A percentile compares a stretch with the other conserved stretches of the same genome.
These are phyloP conservation scores for Drosophila sechellia DNA, from an alignment of 1,140 invertebrate genomes.

Conservation along the genomic window DNA sequence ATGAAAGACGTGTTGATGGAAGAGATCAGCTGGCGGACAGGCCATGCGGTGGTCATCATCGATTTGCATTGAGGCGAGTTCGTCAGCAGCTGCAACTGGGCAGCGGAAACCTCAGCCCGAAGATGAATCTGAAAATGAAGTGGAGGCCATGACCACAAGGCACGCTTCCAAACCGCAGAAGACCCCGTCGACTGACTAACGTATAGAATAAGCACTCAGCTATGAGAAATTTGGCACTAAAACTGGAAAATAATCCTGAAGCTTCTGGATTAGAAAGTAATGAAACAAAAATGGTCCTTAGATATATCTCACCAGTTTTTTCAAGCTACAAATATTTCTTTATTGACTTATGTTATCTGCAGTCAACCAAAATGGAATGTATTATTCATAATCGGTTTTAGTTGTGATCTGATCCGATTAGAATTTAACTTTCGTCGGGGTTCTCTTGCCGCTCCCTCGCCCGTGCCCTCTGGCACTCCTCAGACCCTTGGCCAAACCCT, in stretches of 20 bases:
- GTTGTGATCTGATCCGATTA: too few relatives aligned
- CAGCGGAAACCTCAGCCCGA: conserved; percentile 5
- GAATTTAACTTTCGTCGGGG: not conserved
- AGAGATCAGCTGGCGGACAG: conserved; percentile 54
- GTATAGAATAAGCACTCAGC: conserved; percentile 22
- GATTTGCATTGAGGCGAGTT: conserved; percentile 66
- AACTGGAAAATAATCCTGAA: not conserved
- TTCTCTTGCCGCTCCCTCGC: not conserved
- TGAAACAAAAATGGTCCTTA: not conserved
- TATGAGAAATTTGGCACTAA: conserved; percentile 8
- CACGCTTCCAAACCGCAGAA: conserved; percentile 64
- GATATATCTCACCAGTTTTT: not conserved
- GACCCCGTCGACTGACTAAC: conserved; percentile 16
- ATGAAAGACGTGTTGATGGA: conserved; percentile 46
- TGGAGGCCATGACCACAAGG: conserved; percentile 55
- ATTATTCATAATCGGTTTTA: too few relatives aligned
- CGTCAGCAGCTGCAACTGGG: conserved; percentile 16
- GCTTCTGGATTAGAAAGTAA: conserved; percentile 19
- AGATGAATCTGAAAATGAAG: conserved; percentile 17
- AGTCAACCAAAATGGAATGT: not conserved
- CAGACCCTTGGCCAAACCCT: not conserved
- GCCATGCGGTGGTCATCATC: conserved; percentile 58
- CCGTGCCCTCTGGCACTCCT: not conserved
- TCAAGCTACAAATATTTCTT: not conserved
- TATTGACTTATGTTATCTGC: not conserved